Evolutionary conservation across 2,113 vertebrate genomes (phyloP).

Genomic region (Ailuropoda melanoleuca): DNA sequence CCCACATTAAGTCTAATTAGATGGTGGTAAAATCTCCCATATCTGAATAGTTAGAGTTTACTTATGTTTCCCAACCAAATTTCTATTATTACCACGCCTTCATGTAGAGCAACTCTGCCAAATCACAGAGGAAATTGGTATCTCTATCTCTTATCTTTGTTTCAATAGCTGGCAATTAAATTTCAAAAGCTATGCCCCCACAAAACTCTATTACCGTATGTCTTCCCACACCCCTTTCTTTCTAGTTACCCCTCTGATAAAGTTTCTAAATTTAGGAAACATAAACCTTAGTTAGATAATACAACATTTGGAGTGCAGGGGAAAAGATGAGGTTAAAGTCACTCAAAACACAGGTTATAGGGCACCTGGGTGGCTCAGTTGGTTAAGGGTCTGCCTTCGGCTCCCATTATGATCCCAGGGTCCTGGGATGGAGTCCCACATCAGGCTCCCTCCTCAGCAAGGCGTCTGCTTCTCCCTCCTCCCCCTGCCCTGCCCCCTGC

Average conservation of each 20-base stretch:
- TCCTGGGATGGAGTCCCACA: neutral
- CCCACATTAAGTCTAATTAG: neutral
- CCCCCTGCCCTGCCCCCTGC: too few relatives aligned
- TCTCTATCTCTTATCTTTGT: too few relatives aligned
- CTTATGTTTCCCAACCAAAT: neutral
- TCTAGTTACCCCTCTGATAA: neutral
- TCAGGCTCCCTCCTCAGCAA: neutral
- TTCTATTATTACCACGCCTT: neutral
- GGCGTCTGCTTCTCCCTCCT: neutral
- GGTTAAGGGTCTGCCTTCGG: neutral
- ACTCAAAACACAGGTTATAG: neutral
- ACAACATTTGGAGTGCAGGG: neutral
- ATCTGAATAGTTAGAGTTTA: neutral
- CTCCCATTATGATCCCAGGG: neutral
- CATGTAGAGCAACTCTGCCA: neutral
- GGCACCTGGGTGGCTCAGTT: neutral
- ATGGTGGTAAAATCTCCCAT: neutral
- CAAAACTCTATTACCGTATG: neutral
- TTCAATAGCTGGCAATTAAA: neutral
- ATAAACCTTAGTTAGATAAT: neutral
- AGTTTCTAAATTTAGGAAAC: neutral
- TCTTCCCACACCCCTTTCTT: neutral
- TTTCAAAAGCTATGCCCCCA: neutral
- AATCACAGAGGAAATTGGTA: neutral
- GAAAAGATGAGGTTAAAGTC: neutral